Base-by-base conservation (phyloP, 1,140 invertebrate species). In the Drosophila baimaii region DNA sequence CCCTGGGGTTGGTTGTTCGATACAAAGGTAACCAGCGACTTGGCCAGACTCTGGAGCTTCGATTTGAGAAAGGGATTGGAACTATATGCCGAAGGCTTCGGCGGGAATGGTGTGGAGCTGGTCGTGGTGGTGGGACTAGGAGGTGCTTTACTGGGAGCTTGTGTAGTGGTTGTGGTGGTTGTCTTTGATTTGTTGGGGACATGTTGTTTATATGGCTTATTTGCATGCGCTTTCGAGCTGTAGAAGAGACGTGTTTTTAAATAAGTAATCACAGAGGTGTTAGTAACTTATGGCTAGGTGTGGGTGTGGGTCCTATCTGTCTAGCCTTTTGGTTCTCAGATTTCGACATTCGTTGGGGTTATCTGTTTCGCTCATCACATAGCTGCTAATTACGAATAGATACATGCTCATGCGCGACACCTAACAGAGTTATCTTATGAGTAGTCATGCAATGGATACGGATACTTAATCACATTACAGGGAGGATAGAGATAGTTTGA, bases 191-290 rank as follows among this genome's bases (percentile, higher is more conserved):
- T 80, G 49, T 73, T 79, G 69, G 71, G 63, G 52, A 62, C 76
- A 72, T 77, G 78, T 77, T 78, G 81, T 64, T 83, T 91, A 75
- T 72, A 62, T 66, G 47, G 63, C 81, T 85, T 85, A 66, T 78
- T 91, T 79, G 77, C 90, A 90, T 90, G 86, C 86, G 83, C 44
- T 90, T 89, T 91, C 58, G 90, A 91, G 90, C 90, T 91, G 90
- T 91, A 81, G 90, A 90, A 91, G 90, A 91, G 72, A 89, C 76
- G 81, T 81, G 85, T 89, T 78, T 81, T 75, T 73, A 33, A 65
- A 79, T 73, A 75, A 73, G 81, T 64, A 79, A 88, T 83, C 49
- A 71, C 61, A 81, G 77, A 73, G 77, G 51, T 82, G 84, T 91
- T 91, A 91, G 90, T 91, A 88, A 44, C 73, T 69, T 65, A 62